Conservation (phyloP, 1,140 invertebrate species). For the Neodiprion pinetum region DNA sequence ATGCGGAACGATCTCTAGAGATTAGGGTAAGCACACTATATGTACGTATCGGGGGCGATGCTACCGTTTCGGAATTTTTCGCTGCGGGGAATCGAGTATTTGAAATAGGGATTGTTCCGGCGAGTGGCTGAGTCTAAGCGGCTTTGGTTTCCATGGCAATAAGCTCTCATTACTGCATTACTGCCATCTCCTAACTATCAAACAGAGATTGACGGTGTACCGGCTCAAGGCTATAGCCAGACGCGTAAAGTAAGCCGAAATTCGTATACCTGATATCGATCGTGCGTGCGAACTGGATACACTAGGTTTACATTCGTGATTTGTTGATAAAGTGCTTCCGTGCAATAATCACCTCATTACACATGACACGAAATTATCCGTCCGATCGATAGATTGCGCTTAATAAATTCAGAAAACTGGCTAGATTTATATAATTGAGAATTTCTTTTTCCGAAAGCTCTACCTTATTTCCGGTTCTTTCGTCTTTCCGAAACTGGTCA, state of each 20-base stretch:
- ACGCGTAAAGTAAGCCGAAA: background rate
- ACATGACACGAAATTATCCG: too few relatives aligned
- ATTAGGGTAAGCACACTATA: too few relatives aligned
- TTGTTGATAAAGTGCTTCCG: too few relatives aligned
- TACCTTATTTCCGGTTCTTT: too few relatives aligned
- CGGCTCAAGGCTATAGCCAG: background rate
- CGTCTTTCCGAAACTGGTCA: too few relatives aligned
- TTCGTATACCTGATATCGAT: background rate
- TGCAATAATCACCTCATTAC: too few relatives aligned
- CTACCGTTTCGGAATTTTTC: background rate
- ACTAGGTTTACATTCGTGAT: background rate
- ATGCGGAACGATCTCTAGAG: too few relatives aligned
- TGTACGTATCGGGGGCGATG: background rate
- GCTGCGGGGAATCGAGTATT: constrained; percentile 5
- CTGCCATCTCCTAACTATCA: constrained; percentile 57
- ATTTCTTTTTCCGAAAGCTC: too few relatives aligned
- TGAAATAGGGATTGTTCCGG: constrained; percentile 17
- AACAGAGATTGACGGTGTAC: constrained; percentile 23
- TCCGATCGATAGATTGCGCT: too few relatives aligned
- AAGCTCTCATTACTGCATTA: constrained; percentile 64
- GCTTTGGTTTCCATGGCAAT: constrained; percentile 65
- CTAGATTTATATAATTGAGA: too few relatives aligned
- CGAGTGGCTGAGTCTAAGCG: constrained; percentile 61
- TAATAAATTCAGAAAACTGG: too few relatives aligned
- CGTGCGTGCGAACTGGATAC: background rate